Evolutionary conservation across 1,140 invertebrate species (phyloP).

Genomic region (Pygmarrhopalites habei): DNA sequence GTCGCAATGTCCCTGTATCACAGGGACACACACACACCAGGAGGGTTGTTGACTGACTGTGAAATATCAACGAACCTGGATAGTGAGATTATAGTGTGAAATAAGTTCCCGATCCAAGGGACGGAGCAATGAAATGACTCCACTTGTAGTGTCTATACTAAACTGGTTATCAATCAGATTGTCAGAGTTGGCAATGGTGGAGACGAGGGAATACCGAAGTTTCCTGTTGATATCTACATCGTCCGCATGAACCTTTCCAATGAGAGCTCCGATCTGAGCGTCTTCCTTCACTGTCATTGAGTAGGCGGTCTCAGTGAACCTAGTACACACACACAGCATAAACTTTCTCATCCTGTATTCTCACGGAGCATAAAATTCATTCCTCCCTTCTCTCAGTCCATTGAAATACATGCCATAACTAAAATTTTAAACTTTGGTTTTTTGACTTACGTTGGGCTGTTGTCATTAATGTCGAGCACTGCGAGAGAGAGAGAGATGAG

Average conservation of each 20-base stretch:
- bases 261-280: slow-evolving; percentile 45
- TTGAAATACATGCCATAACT: not conserved
- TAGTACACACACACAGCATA: slow-evolving; percentile 2
- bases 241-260: slow-evolving; percentile 60
- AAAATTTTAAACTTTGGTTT: too few species aligned
- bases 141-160: slow-evolving; percentile 64
- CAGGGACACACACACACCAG: too few species aligned
- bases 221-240: slow-evolving; percentile 83
- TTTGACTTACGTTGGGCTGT: slow-evolving; percentile 69
- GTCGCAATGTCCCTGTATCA: too few species aligned
- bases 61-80: slow-evolving; percentile 64
- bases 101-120: slow-evolving; percentile 76
- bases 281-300: slow-evolving; percentile 72
- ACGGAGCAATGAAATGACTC: slow-evolving; percentile 73
- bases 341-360: too few species aligned
- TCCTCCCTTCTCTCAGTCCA: not conserved
- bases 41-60: too few species aligned
- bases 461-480: slow-evolving; percentile 80
- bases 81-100: slow-evolving; percentile 72
- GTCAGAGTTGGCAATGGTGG: slow-evolving; percentile 52
- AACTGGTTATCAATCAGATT: slow-evolving; percentile 69
- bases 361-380: too few species aligned
- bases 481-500: too few species aligned
- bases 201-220: slow-evolving; percentile 63
- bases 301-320: slow-evolving; percentile 52